Base-by-base conservation (phyloP, 2,888 invertebrate species). In the Eumerus sabulonum region DNA sequence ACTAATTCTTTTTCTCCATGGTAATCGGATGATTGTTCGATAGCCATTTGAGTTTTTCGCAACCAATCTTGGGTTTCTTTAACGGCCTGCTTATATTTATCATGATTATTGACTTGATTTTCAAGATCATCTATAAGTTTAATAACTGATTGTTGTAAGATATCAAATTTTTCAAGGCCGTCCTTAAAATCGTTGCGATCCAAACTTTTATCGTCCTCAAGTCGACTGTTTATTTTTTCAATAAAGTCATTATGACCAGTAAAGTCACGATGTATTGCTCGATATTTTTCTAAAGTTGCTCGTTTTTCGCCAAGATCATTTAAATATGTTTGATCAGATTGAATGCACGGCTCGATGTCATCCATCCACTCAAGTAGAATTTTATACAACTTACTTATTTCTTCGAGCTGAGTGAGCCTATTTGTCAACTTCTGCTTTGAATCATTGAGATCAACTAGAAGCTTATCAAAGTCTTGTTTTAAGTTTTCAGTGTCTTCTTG, bases 251-350 rank as follows among this genome's bases (percentile, higher is more conserved):
- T 92, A 83, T 97, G 96, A 0, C 93, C 92, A 70, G 92, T 92
- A 48, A 96, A 93, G 84, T 98, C 97, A 82, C 96, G 92, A 83
- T 94, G 93, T 57, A 96, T 92, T 0, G 93, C 92, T 85, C 93
- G 94, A 88, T 94, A 95, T 87, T 97, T 98, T 86, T 98, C 98
- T 16, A 97, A 87, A 47, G 94, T 93, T 0, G 96, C 94, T 83
- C 95, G 94, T 89, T 98, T 98, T 86, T 98, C 98, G 59, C 96
- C 95, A 1, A 98, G 90, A 86, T 98, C 97, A 84, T 96, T 95
- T 27, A 95, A 91, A 73, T 92, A 92, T 84, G 94, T 93, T 76
- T 94, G 93, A 1, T 93, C 92, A n/a, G 82, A 73, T 85, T 94
- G 93, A 7, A 96, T 92, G 87, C 96, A 96, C 53, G 93, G 93